Percentiles rank a stretch among this genome's conserved stretches.
These are phyloP conservation scores for Myathropa florea DNA, from an alignment of 2,888 invertebrate genomes.

Conservation along the genomic window DNA sequence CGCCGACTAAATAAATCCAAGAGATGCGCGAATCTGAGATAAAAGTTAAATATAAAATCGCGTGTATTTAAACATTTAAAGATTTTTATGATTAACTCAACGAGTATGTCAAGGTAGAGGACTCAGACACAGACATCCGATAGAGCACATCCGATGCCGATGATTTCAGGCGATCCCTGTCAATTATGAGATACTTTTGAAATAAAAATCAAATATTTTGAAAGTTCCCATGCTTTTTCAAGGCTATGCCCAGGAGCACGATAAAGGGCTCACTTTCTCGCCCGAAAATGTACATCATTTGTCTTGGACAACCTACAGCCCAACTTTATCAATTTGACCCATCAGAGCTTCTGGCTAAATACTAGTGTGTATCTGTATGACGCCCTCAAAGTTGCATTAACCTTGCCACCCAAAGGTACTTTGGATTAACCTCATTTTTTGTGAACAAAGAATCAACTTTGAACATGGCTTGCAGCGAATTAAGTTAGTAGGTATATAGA, in stretches of 20 bases:
- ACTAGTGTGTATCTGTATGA: neutral
- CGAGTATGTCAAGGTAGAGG: too few relatives aligned
- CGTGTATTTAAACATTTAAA: neutral
- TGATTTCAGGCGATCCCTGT: too few relatives aligned
- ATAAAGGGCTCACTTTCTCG: too few relatives aligned
- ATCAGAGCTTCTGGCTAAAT: neutral
- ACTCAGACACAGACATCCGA: too few relatives aligned
- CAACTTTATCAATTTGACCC: neutral
- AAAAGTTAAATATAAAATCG: neutral
- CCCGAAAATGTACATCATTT: neutral
- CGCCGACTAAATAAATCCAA: neutral
- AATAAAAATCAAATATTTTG: too few relatives aligned
- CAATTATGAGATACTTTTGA: too few relatives aligned
- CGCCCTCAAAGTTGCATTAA: constrained; percentile 1
- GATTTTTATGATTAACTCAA: neutral
- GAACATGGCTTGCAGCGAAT: neutral
- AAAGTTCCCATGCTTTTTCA: too few relatives aligned
- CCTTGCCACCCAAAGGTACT: neutral
- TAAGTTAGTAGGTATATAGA: neutral
- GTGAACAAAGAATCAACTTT: neutral
- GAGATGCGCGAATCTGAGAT: neutral
- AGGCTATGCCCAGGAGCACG: too few relatives aligned
- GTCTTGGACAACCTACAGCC: neutral
- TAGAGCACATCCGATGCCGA: too few relatives aligned
- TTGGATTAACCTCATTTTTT: neutral